A percentile compares a stretch with the other conserved stretches of the same genome.
Evolutionary conservation across 2,797 vertebrate species (phyloP).

Genomic region (Numenius phaeopus): DNA sequence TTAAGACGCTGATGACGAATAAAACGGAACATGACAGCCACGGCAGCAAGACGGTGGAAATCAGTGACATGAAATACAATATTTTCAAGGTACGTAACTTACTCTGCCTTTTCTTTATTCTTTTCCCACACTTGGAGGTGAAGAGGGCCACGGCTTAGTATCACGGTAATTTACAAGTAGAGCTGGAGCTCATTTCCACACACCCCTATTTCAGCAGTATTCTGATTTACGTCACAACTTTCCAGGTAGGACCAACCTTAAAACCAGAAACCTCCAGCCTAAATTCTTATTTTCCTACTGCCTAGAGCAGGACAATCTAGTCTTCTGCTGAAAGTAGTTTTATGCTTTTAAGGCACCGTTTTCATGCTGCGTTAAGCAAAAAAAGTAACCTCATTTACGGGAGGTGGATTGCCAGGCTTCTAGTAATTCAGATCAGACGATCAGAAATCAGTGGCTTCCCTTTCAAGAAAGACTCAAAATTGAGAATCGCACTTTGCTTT

Average conservation of each 20-base stretch:
- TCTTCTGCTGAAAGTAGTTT: not conserved
- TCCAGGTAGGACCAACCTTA: not conserved
- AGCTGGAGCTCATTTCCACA: not conserved
- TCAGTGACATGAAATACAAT: constrained; percentile 91
- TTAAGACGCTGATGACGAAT: constrained; percentile 91
- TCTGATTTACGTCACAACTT: not conserved
- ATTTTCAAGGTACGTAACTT: constrained; percentile 89
- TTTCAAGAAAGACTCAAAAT: not conserved
- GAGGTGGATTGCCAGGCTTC: not conserved
- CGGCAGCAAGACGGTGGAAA: constrained; percentile 88
- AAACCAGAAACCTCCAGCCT: not conserved
- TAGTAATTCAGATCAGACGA: not conserved
- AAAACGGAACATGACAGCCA: constrained; percentile 82
- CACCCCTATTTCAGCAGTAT: not conserved
- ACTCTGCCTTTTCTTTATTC: not conserved
- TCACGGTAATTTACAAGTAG: not conserved
- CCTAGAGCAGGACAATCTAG: not conserved
- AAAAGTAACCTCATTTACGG: not conserved
- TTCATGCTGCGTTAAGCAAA: not conserved
- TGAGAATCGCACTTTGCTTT: not conserved
- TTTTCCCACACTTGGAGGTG: not conserved
- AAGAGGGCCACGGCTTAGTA: not conserved
- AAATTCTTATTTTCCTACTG: not conserved
- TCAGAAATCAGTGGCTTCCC: not conserved
- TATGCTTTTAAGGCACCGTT: not conserved